A percentile compares a stretch with the other conserved stretches of the same genome.
Conservation (phyloP, 2,113 vertebrate genomes). For the Ptilonorhynchus violaceus region DNA sequence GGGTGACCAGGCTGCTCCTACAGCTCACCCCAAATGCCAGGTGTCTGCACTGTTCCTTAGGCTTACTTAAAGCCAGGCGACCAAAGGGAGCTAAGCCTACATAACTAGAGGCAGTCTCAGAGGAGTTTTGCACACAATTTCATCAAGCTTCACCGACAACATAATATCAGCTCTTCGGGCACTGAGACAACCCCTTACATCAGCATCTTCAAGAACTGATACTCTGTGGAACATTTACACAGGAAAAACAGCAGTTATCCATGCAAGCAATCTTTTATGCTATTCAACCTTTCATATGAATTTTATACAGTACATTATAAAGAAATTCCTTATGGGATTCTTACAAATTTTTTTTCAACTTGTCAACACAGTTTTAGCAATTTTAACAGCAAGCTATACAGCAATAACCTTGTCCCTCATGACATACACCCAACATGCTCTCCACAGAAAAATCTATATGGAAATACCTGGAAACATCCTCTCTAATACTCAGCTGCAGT, state of each 20-base stretch:
- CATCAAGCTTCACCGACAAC: neutral
- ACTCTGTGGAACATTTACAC: neutral
- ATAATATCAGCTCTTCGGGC: neutral
- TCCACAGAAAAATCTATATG: neutral
- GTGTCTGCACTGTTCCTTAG: accelerated
- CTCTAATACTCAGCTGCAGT: neutral
- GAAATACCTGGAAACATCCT: neutral
- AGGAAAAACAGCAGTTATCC: neutral
- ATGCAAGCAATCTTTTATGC: neutral
- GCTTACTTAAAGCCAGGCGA: neutral
- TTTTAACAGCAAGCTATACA: neutral
- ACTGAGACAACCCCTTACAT: neutral
- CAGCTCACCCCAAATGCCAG: neutral
- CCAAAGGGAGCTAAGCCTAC: neutral
- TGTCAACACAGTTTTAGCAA: neutral
- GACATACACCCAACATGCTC: neutral
- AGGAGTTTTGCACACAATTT: neutral
- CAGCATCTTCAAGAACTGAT: neutral
- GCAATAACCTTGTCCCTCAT: neutral
- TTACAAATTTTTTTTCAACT: neutral
- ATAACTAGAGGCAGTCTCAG: neutral
- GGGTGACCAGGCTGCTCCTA: neutral
- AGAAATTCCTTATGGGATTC: neutral
- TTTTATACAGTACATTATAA: neutral
- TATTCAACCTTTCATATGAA: neutral